phyloP scores from a whole-genome alignment of 1,140 invertebrate species.

The Pseudachorutes palmiensis region DNA sequence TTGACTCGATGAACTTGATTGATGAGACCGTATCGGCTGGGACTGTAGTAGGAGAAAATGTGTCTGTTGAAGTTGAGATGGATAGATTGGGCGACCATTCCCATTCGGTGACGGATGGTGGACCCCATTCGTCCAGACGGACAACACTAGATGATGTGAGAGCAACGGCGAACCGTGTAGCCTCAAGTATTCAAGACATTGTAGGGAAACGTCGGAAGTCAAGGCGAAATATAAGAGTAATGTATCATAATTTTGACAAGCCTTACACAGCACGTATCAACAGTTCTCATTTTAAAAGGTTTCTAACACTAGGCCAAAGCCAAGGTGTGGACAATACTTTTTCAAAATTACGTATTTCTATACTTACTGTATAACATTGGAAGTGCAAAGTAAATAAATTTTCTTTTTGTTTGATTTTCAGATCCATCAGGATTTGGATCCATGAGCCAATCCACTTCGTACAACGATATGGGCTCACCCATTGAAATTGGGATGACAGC shows the following conservation, averaged over 20 bases:
- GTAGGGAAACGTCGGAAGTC: slow-evolving; percentile 27
- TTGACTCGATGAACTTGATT: neutral
- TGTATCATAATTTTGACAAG: slow-evolving; percentile 38
- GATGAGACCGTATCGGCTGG: neutral
- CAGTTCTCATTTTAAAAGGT: slow-evolving; percentile 34
- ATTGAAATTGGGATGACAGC: slow-evolving; percentile 34
- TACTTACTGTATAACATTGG: too few species aligned
- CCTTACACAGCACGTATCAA: slow-evolving; percentile 35
- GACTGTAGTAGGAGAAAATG: slow-evolving; percentile 36
- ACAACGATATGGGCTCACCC: slow-evolving; percentile 28
- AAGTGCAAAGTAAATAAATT: too few species aligned
- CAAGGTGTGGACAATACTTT: slow-evolving; percentile 1
- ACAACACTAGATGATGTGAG: slow-evolving; percentile 22
- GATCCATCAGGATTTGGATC: slow-evolving; percentile 17
- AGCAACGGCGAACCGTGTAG: slow-evolving; percentile 29
- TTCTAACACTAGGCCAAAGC: slow-evolving; percentile 35
- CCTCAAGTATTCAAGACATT: slow-evolving; percentile 28
- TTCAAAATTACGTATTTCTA: neutral
- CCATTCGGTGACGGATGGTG: too few species aligned
- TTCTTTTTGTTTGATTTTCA: slow-evolving; percentile 19
- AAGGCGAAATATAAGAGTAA: slow-evolving; percentile 29
- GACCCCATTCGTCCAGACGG: too few species aligned
- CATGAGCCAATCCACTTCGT: slow-evolving; percentile 31
- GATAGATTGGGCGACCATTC: too few species aligned
- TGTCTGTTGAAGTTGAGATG: slow-evolving; percentile 33